Evolutionary conservation across 2,797 vertebrate genomes (phyloP).

Genomic region (Scleropages formosus): DNA sequence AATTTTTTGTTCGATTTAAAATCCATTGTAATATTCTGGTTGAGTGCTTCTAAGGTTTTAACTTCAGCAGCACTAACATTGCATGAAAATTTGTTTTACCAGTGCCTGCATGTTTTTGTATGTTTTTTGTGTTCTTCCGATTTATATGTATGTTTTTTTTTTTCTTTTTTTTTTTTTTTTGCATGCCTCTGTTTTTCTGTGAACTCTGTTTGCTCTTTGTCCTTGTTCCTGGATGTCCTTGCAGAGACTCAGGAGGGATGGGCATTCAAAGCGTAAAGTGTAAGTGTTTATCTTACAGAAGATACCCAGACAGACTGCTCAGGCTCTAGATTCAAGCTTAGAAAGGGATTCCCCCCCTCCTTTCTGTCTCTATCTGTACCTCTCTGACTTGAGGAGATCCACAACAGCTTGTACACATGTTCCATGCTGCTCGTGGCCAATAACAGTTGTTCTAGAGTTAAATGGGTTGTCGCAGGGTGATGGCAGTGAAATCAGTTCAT

Average conservation of each 20-base stretch:
- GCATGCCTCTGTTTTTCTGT: constrained; percentile 33
- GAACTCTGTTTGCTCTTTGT: background rate
- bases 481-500: no score
- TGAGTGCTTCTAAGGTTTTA: no score
- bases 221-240: constrained; percentile 60
- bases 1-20: background rate
- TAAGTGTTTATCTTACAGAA: constrained; percentile 60
- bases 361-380: background rate
- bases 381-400: no score
- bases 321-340: background rate
- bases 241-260: constrained; percentile 73
- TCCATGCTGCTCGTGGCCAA: no score
- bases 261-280: constrained; percentile 75
- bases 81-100: background rate
- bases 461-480: no score
- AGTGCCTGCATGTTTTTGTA: constrained; percentile 33
- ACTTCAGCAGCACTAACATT: background rate
- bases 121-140: no score
- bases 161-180: constrained; percentile 29
- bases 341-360: constrained; percentile 4
- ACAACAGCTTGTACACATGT: no score
- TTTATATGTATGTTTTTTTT: no score
- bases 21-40: background rate
- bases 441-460: no score
- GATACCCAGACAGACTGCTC: constrained; percentile 24